phyloP scores from a whole-genome alignment of 1,140 invertebrate species.

The Portunus trituberculatus region DNA sequence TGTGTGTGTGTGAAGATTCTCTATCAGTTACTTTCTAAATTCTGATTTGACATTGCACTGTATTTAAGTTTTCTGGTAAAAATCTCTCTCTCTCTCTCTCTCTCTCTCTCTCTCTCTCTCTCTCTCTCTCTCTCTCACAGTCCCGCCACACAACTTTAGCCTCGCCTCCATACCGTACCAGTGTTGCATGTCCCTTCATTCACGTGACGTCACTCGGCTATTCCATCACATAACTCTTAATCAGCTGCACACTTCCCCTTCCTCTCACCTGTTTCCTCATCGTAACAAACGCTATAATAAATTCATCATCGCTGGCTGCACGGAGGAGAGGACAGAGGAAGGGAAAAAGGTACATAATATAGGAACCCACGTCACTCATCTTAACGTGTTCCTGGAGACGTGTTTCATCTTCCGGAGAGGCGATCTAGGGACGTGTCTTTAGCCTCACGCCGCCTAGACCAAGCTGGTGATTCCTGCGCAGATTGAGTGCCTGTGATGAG shows the following conservation, averaged over 20 bases:
- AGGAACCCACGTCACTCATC: neutral
- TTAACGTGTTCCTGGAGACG: neutral
- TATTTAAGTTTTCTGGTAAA: neutral
- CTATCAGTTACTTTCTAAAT: too few species aligned
- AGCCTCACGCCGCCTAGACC: neutral
- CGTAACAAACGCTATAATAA: neutral
- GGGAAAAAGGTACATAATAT: neutral
- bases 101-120: constrained; percentile 20
- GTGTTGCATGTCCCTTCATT: neutral
- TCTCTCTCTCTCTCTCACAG: neutral
- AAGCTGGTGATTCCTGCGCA: neutral
- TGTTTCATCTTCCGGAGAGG: neutral
- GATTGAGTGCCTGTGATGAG: neutral
- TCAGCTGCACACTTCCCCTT: neutral
- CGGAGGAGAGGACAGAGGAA: neutral
- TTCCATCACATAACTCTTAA: constrained; percentile 5
- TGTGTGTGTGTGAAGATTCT: too few species aligned
- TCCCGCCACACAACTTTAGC: neutral
- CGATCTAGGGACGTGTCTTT: neutral
- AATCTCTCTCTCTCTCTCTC: neutral
- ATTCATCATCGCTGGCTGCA: neutral
- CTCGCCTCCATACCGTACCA: neutral
- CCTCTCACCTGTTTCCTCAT: neutral
- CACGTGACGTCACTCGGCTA: neutral
- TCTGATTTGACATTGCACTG: neutral